Conservation (phyloP, 2,888 invertebrate species). For the Apocheima hispidaria region DNA sequence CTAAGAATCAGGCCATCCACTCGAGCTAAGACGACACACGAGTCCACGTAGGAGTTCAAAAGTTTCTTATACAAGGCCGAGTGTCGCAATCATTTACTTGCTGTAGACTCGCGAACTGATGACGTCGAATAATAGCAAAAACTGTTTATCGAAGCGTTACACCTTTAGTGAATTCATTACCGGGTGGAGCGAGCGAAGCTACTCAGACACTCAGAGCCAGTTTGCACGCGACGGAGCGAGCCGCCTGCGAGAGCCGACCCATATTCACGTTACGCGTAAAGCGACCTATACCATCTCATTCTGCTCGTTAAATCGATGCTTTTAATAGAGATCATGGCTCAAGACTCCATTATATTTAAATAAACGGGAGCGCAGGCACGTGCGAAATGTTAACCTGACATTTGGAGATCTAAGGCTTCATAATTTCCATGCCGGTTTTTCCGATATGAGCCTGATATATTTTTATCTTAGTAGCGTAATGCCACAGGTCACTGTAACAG, state of each 20-base stretch:
- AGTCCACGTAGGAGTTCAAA: conserved; percentile 42
- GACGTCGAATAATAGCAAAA: conserved; percentile 47
- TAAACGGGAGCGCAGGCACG: conserved; percentile 62
- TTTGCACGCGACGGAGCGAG: conserved; percentile 48
- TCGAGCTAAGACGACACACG: conserved; percentile 34
- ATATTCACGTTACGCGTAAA: conserved; percentile 61
- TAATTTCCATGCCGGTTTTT: conserved; percentile 41
- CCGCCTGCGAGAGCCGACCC: conserved; percentile 65
- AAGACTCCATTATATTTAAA: conserved; percentile 71
- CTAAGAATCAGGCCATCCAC: conserved; percentile 46
- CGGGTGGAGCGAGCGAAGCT: conserved; percentile 46
- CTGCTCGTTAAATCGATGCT: conserved; percentile 79
- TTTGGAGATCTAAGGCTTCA: conserved; percentile 52
- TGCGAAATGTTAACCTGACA: conserved; percentile 68
- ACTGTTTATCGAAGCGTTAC: conserved; percentile 56
- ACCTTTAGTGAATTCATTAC: conserved; percentile 64
- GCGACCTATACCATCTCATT: conserved; percentile 63
- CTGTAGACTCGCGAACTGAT: conserved; percentile 24
- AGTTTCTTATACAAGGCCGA: conserved; percentile 46
- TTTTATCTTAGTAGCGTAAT: conserved; percentile 49
- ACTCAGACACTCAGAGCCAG: conserved; percentile 46
- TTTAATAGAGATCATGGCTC: conserved; percentile 79
- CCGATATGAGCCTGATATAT: conserved; percentile 48
- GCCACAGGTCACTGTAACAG: conserved; percentile 45
- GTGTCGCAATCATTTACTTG: conserved; percentile 38